Evolutionary conservation across 2,888 invertebrate genomes (phyloP), one percentile per base, ranked within the genome.

Genomic region (Hedya salicella): DNA sequence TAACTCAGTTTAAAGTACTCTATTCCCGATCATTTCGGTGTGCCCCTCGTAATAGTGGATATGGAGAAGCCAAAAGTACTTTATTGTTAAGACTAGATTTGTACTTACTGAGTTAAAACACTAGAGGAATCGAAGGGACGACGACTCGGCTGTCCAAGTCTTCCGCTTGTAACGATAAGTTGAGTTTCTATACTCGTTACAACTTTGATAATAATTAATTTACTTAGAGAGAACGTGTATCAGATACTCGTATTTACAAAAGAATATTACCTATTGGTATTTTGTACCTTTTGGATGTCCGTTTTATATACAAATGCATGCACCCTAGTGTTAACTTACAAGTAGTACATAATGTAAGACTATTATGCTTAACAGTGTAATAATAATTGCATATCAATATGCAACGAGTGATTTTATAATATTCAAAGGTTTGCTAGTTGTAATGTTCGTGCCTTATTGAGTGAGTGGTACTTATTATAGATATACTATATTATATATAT

Each of bases 371-470:
- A 70, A 75, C 19, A 49, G 17, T 14, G 40, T 59, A 61, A 46
- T 56, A 59, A 40, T 53, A 77, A 75, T 70, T 77, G 76, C 81
- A 80, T 81, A 81, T 80, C 76, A 78, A 70, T 74, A 78, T 77
- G 73, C 70, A 71, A 72, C 62, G 78, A 76, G 78, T 81, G 79
- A 78, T 74, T 77, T 72, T 73, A 71, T 71, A 73, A 70, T 74
- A 74, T 69, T 68, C 74, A 72, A 71, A 76, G 73, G 70, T 74
- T 75, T 74, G 71, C 74, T 72, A 78, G 74, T 62, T 64, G 66
- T 71, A 75, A 77, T 78, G 77, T 77, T 81, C 78, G 87, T 89
- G 89, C 89, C 88, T 90, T 89, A 87, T 71, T 78, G 75, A 80
- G 75, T 78, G 75, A 82, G 77, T 83, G 81, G 82, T 83, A 82